phyloP scores from a whole-genome alignment of 2,888 invertebrate genomes.

The Marronus borbonicus region DNA sequence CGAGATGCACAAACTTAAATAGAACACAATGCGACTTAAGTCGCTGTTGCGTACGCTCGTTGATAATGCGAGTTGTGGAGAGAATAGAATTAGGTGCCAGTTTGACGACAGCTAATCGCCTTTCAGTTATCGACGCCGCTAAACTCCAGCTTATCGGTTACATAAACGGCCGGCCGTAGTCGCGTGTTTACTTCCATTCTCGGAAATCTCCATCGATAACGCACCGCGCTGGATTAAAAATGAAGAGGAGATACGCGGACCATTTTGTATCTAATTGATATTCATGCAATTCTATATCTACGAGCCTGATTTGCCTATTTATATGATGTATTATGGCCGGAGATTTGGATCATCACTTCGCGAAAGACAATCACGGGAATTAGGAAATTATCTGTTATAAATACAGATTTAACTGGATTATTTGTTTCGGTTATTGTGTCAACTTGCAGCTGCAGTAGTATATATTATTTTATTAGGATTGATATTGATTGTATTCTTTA shows the following conservation, averaged over 20 bases:
- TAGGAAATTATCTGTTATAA: not conserved
- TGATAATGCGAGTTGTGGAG: not conserved
- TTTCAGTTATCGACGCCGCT: not conserved
- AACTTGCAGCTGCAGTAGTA: too few species aligned
- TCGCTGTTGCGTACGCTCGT: too few species aligned
- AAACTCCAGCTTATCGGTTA: slow-evolving; percentile 37
- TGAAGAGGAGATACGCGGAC: not conserved
- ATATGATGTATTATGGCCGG: not conserved
- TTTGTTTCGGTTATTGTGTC: too few species aligned
- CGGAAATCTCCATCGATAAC: slow-evolving; percentile 23
- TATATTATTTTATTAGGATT: too few species aligned
- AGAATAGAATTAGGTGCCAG: slow-evolving; percentile 30
- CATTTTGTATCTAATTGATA: not conserved
- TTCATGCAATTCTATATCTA: not conserved
- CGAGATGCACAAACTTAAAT: too few species aligned
- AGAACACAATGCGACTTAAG: too few species aligned
- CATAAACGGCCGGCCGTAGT: not conserved
- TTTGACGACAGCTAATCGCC: slow-evolving; percentile 29
- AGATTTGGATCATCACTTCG: not conserved
- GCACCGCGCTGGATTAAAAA: not conserved
- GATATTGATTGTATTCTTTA: too few species aligned
- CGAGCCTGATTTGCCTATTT: not conserved
- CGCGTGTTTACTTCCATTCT: slow-evolving; percentile 39
- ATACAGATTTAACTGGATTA: too few species aligned
- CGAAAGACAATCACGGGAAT: not conserved